These are phyloP conservation scores for Serranus cabrilla DNA, from an alignment of 2,797 vertebrate species.

Conservation along the genomic window DNA sequence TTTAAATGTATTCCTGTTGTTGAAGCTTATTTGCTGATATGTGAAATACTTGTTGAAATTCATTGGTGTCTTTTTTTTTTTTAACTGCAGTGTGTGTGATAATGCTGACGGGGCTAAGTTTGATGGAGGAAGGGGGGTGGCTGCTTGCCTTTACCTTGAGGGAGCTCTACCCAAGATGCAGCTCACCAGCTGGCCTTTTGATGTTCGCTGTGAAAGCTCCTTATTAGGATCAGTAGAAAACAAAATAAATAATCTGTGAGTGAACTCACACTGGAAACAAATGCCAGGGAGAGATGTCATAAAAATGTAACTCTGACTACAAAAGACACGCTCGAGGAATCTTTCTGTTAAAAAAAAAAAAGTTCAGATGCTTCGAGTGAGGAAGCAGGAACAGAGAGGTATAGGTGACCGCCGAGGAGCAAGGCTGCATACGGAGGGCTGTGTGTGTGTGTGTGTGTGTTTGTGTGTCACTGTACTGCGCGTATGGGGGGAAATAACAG, in stretches of 20 bases:
- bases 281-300: constrained; percentile 32
- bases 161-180: constrained; percentile 55
- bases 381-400: constrained; percentile 3
- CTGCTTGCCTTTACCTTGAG: constrained; percentile 63
- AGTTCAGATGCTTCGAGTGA: neutral
- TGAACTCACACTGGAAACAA: constrained; percentile 34
- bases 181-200: constrained; percentile 64
- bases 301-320: constrained; percentile 32
- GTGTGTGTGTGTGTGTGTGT: constrained; percentile 38
- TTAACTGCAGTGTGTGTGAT: constrained; percentile 31
- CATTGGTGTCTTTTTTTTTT: constrained; percentile 34
- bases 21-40: constrained; percentile 19
- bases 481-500: constrained; percentile 62
- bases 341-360: constrained; percentile 1
- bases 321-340: constrained; percentile 24
- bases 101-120: constrained; percentile 64
- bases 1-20: constrained; percentile 35
- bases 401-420: constrained; percentile 44
- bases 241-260: constrained; percentile 61
- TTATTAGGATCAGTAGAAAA: constrained; percentile 66
- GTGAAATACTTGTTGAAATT: constrained; percentile 33
- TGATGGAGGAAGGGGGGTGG: constrained; percentile 12
- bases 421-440: constrained; percentile 14
- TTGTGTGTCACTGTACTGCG: constrained; percentile 30
- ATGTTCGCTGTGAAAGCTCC: constrained; percentile 63